phyloP scores from a whole-genome alignment of 2,888 invertebrate species.

The Eumacrocentrus americanus region DNA sequence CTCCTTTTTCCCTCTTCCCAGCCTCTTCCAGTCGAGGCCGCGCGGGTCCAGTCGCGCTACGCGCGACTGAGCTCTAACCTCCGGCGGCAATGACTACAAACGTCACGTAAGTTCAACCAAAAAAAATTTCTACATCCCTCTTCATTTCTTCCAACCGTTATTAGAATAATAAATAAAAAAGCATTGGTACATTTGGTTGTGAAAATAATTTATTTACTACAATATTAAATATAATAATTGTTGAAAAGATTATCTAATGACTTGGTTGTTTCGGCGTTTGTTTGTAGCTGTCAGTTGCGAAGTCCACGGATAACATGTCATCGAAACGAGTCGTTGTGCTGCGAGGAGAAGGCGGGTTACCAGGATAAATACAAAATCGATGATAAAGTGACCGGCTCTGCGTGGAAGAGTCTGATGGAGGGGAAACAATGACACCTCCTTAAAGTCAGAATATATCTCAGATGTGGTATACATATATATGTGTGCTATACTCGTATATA shows the following conservation, averaged over 20 bases:
- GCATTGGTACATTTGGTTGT: no score
- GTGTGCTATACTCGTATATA: neutral
- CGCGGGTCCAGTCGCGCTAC: slow-evolving; percentile 1
- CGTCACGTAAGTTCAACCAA: neutral
- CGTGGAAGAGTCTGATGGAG: slow-evolving; percentile 39
- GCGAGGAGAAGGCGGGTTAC: no score
- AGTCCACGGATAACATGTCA: no score
- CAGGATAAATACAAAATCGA: slow-evolving; percentile 46
- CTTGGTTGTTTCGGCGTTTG: neutral
- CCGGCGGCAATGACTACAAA: neutral
- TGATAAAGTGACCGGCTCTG: slow-evolving; percentile 38
- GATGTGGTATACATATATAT: neutral
- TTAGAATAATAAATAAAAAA: no score
- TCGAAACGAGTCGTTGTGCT: no score
- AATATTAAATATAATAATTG: no score
- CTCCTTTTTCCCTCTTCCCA: slow-evolving; percentile 32
- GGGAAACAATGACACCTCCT: slow-evolving; percentile 49
- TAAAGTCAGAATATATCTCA: slow-evolving; percentile 42
- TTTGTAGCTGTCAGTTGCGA: neutral
- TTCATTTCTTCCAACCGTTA: no score
- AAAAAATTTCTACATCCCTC: no score
- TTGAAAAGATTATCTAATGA: no score
- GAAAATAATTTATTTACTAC: no score
- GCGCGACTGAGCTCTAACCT: neutral
- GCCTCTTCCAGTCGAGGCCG: slow-evolving; percentile 3